phyloP scores from a whole-genome alignment of 2,113 vertebrate species.

The Acinonyx jubatus region DNA sequence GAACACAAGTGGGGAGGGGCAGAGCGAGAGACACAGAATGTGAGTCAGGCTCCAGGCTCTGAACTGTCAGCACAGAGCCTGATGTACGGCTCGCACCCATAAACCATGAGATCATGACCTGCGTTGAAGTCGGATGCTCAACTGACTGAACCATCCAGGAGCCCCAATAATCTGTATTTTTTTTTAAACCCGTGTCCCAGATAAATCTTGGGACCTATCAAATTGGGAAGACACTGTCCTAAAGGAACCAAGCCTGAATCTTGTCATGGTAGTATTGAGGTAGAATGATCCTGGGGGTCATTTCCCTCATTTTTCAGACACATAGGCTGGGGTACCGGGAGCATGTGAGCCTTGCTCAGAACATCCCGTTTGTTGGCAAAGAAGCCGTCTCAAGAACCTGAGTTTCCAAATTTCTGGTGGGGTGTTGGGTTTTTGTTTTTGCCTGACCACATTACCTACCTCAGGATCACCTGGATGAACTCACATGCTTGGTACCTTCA shows the following conservation, averaged over 20 bases:
- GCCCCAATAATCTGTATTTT: background rate
- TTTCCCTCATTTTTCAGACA: background rate
- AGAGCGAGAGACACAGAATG: too few species aligned
- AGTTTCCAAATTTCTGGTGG: background rate
- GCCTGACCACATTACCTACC: background rate
- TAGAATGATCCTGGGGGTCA: background rate
- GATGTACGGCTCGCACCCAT: too few species aligned
- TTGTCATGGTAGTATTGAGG: background rate
- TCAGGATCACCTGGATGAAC: background rate
- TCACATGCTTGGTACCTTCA: background rate
- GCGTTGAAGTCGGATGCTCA: too few species aligned
- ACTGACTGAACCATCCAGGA: too few species aligned
- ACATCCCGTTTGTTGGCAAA: background rate
- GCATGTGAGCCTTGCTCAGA: background rate
- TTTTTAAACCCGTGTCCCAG: background rate
- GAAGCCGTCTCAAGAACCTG: background rate
- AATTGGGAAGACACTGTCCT: background rate
- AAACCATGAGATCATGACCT: too few species aligned
- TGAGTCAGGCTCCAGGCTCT: too few species aligned
- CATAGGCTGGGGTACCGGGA: background rate
- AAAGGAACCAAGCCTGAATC: background rate
- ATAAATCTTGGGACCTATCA: background rate
- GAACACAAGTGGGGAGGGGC: too few species aligned
- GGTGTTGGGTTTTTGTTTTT: background rate
- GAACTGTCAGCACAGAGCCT: too few species aligned